Evolutionary conservation across 2,113 vertebrate species (phyloP), one percentile per base, ranked within the genome.

Genomic region (Baryphthengus martii): DNA sequence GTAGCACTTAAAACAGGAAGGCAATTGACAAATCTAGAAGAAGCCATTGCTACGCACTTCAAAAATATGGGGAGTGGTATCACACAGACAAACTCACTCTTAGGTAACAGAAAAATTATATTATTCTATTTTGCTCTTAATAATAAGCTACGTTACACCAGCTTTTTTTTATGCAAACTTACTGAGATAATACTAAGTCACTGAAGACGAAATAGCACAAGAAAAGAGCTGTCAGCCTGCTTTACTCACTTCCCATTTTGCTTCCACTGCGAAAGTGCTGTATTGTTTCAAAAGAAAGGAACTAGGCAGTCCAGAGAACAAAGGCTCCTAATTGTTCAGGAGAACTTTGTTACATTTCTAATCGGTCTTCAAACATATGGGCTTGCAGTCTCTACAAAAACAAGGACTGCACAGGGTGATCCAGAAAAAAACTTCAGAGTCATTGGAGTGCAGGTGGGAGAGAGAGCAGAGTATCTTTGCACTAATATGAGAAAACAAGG

Each of bases 271-370:
- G 75, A 76, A 90, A 93, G 17, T 20, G 23, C 3, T 73, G 74
- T n/a, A 90, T 80, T 83, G 35, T 96, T 93, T 94, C 67, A 77
- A 91, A 91, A 67, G 52, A 55, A 95, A 91, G 71, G 63, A 91
- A 23, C 35, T 71, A 93, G 55, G 81, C 85, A 88, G 63, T 58
- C 50, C 75, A 40, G 63, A 88, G 74, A 95, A 91, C 37, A 96
- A 90, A 94, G 26, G 35, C 18, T 83, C 28, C 49, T 93, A 90
- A 91, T 91, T 94, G 63, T 49, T 86, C 3, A 1, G 63, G n/a
- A 90, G 67, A 90, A 76, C 44, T 77, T 77, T 47, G 39, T 91
- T 76, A 55, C 59, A 68, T 74, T 74, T 85, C 55, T 78, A 78
- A 63, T 65, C 37, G 23, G 24, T 91, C 47, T 77, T 89, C 45